These are phyloP conservation scores for Cantharis lateralis DNA, from an alignment of 2,888 invertebrate genomes.

Conservation along the genomic window DNA sequence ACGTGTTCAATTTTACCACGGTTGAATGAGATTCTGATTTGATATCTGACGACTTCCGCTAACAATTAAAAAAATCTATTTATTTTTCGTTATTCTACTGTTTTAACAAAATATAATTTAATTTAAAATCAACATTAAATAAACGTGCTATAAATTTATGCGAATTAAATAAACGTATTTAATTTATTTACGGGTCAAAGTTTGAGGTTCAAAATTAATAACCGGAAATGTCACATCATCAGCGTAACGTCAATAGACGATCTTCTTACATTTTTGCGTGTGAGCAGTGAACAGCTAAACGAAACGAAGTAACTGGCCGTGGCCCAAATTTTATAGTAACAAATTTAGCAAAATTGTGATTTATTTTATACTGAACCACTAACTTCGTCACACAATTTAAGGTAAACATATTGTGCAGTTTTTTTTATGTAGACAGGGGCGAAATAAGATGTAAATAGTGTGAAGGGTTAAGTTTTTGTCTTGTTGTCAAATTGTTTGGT, in stretches of 20 bases:
- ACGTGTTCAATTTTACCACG: background rate
- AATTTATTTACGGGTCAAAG: background rate
- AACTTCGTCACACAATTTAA: background rate
- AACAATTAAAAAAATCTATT: background rate
- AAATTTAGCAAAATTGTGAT: background rate
- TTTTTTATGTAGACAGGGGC: background rate
- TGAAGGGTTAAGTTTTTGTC: conserved; percentile 9
- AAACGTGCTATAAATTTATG: background rate
- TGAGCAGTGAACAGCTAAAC: conserved; percentile 10
- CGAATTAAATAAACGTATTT: background rate
- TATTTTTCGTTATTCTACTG: background rate
- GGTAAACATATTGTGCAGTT: background rate
- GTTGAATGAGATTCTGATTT: background rate
- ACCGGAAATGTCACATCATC: conserved; percentile 47
- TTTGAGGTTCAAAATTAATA: background rate
- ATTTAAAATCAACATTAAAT: background rate
- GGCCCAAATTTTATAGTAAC: conserved; percentile 7
- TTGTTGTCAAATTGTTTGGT: conserved; percentile 16
- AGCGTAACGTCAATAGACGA: conserved; percentile 41
- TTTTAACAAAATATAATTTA: background rate
- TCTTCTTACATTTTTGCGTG: background rate
- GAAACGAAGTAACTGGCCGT: background rate
- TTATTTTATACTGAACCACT: background rate
- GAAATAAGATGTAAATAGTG: background rate
- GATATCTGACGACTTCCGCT: background rate